Conservation (phyloP, 1,140 invertebrate genomes). For the Apolygus lucorum region DNA sequence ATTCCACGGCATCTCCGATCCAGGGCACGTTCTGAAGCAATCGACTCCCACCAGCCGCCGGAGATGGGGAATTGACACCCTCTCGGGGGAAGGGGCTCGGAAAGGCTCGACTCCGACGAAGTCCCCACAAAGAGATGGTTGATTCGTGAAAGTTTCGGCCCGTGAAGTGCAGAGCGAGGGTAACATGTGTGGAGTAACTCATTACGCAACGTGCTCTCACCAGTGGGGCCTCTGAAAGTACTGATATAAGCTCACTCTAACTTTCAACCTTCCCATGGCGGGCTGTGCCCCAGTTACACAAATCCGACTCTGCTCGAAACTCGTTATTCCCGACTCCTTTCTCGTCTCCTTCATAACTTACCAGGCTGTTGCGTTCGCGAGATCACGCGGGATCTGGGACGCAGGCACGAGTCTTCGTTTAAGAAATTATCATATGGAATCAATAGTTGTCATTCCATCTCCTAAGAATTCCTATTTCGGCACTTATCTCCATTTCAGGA, state of each 20-base stretch:
- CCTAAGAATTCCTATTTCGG: not conserved
- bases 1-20: not conserved
- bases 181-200: constrained; percentile 13
- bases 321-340: not conserved
- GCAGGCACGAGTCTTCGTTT: not conserved
- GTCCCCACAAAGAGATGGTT: constrained; percentile 6
- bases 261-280: constrained; percentile 8
- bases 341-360: constrained; percentile 13
- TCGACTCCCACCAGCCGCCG: not conserved
- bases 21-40: constrained; percentile 6
- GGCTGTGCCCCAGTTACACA: constrained; percentile 4
- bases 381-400: not conserved
- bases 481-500: not conserved
- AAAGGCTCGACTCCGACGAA: too few relatives aligned
- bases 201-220: constrained; percentile 14
- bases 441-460: not conserved
- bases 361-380: not conserved
- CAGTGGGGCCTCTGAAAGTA: not conserved
- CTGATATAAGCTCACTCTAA: constrained; percentile 10
- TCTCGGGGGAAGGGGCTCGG: not conserved
- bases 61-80: not conserved
- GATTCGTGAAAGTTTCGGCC: constrained; percentile 13
- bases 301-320: not conserved
- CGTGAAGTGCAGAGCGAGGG: constrained; percentile 12
- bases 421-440: not conserved